These are phyloP conservation scores for Lepidocolaptes lacrymiger DNA, from an alignment of 2,797 vertebrate species.

Conservation along the genomic window DNA sequence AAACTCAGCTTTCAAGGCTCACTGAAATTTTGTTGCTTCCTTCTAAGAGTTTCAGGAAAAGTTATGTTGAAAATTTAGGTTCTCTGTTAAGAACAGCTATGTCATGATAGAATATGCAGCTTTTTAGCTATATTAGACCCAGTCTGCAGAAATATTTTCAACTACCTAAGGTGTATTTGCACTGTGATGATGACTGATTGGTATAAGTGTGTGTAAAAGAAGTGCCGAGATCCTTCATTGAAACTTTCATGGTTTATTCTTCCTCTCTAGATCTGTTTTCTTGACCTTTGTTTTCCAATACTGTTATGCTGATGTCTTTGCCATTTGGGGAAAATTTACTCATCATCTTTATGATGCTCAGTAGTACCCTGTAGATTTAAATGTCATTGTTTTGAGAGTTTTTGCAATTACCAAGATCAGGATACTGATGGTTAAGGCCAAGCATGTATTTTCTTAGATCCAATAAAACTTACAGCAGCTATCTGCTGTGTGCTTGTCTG, in stretches of 20 bases:
- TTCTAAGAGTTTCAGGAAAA: background rate
- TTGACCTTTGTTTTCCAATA: background rate
- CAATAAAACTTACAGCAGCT: fast-evolving
- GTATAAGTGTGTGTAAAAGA: background rate
- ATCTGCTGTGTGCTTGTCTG: background rate
- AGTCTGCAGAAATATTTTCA: background rate
- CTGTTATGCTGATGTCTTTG: background rate
- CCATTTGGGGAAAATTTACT: background rate
- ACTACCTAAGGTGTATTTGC: background rate
- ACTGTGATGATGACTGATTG: background rate
- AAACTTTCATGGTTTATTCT: background rate
- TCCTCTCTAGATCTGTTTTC: background rate
- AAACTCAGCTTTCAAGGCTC: background rate
- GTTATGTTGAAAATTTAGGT: background rate
- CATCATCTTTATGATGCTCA: background rate
- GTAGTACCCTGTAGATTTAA: background rate
- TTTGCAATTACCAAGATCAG: background rate
- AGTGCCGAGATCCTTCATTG: background rate
- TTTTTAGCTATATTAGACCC: background rate
- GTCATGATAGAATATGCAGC: background rate
- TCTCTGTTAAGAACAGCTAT: background rate
- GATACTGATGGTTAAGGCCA: background rate
- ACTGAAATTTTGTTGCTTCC: background rate
- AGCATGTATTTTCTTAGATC: background rate
- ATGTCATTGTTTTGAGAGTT: background rate